Conservation (phyloP, 2,113 vertebrate species). For the Malurus elegans region DNA sequence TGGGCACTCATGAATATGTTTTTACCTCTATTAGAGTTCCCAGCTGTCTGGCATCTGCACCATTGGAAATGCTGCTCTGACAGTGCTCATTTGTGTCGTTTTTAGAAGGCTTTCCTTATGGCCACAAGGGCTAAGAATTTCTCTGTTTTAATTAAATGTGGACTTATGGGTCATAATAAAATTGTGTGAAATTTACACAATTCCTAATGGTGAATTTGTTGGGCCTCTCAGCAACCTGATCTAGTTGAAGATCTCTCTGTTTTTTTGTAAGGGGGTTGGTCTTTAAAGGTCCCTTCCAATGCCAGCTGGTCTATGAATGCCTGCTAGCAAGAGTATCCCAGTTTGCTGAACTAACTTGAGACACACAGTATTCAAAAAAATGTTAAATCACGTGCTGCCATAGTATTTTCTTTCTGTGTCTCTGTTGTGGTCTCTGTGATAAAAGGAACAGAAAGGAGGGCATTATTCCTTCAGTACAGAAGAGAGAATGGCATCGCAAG, state of each 20-base stretch:
- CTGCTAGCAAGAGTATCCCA: not conserved
- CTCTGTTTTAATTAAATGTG: not conserved
- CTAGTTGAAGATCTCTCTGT: not conserved
- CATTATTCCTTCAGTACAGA: not conserved
- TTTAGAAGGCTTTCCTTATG: not conserved
- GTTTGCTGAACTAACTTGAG: not conserved
- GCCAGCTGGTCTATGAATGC: not conserved
- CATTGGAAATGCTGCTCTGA: not conserved
- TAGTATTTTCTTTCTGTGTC: not conserved
- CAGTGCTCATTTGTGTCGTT: not conserved
- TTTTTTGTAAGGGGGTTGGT: not conserved
- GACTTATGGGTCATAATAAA: not conserved
- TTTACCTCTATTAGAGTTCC: not conserved
- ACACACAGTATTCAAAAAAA: too few species aligned
- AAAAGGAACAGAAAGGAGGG: not conserved
- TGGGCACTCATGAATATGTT: not conserved
- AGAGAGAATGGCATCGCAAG: not conserved
- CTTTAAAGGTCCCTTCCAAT: not conserved
- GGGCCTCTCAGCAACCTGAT: not conserved
- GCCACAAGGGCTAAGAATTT: not conserved
- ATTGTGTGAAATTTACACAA: not conserved
- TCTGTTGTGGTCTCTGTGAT: not conserved
- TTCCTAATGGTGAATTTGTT: not conserved
- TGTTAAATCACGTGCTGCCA: accelerated
- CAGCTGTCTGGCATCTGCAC: not conserved